phyloP scores from a whole-genome alignment of 2,797 vertebrate genomes.

The Helicolenus hilgendorfi region DNA sequence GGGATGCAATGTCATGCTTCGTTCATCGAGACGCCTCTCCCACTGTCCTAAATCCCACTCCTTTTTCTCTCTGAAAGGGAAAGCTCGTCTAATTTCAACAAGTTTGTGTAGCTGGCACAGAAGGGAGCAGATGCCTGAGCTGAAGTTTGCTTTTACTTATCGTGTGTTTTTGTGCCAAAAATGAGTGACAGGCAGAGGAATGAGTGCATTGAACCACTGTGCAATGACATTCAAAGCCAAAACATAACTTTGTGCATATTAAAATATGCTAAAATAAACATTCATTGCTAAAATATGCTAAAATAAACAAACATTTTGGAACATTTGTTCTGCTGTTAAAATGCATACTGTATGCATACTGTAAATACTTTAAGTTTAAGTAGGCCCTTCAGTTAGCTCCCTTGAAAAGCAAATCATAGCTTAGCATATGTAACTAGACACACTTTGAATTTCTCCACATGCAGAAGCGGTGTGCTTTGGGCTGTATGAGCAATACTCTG shows the following conservation, averaged over 20 bases:
- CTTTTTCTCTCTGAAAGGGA: conserved; percentile 26
- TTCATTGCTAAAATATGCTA: background rate
- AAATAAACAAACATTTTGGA: background rate
- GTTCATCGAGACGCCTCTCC: conserved; percentile 72
- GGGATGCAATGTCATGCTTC: conserved; percentile 80
- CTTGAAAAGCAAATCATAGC: background rate
- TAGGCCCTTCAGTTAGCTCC: background rate
- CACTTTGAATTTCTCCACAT: background rate
- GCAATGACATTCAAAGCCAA: background rate
- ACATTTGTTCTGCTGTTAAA: background rate
- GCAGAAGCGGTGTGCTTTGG: background rate
- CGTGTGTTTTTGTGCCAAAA: conserved; percentile 27
- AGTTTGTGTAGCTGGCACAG: conserved; percentile 37
- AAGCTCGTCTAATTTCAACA: conserved; percentile 57
- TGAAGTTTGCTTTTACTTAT: conserved; percentile 36
- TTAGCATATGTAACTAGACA: background rate
- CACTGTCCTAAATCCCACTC: conserved; percentile 69
- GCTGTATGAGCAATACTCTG: background rate
- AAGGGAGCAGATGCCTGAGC: conserved; percentile 33
- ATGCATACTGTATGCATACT: background rate
- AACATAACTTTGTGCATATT: background rate
- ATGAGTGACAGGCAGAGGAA: conserved; percentile 17
- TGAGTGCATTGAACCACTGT: background rate
- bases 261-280: background rate
- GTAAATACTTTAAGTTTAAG: background rate